phyloP scores from a whole-genome alignment of 2,797 vertebrate genomes.

The Peromyscus eremicus region DNA sequence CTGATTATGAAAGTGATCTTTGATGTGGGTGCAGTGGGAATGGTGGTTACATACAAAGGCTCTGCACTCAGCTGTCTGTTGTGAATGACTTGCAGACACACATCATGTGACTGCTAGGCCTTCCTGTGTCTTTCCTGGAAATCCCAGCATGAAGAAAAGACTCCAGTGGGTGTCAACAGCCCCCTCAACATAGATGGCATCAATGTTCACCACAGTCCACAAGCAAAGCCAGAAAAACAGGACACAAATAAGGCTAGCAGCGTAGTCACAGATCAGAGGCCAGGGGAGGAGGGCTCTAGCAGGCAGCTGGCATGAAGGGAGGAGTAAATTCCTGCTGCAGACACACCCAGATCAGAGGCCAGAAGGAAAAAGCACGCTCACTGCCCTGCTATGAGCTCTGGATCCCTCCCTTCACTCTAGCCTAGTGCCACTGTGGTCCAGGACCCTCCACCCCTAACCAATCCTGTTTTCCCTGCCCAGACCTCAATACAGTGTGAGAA shows the following conservation, averaged over 20 bases:
- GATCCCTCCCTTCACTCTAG: neutral
- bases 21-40: constrained; percentile 76
- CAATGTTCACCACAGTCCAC: neutral
- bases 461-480: neutral
- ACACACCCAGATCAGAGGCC: constrained; percentile 78
- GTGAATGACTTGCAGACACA: constrained; percentile 60
- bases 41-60: constrained; percentile 65
- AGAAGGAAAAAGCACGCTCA: constrained; percentile 59
- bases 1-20: constrained; percentile 66
- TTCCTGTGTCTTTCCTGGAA: neutral
- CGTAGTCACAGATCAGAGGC: neutral
- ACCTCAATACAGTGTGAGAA: neutral
- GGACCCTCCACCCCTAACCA: neutral
- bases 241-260: neutral
- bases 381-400: constrained; percentile 15
- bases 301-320: constrained; percentile 68
- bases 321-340: constrained; percentile 78
- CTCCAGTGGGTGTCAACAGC: neutral
- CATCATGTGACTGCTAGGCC: constrained; percentile 10
- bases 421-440: neutral
- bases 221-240: neutral
- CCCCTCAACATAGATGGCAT: neutral
- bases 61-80: neutral
- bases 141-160: neutral
- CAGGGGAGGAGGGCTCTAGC: neutral